Conservation (phyloP, 2,888 invertebrate genomes). For the Lobophora halterata region DNA sequence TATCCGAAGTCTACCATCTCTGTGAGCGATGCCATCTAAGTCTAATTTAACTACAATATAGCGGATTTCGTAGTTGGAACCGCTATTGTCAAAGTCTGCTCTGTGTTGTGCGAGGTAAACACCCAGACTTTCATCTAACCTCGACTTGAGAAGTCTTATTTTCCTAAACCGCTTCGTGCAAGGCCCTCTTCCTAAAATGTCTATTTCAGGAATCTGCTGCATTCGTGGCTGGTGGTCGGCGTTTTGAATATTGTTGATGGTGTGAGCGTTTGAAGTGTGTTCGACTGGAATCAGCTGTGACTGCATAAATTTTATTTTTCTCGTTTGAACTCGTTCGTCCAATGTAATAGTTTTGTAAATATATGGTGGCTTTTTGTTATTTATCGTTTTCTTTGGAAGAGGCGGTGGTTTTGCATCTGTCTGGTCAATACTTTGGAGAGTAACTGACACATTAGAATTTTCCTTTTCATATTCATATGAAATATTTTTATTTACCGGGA, state of each 20-base stretch:
- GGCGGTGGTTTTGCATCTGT: constrained; percentile 70
- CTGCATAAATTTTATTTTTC: constrained; percentile 74
- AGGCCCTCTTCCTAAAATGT: constrained; percentile 78
- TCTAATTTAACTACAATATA: constrained; percentile 84
- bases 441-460: constrained; percentile 41
- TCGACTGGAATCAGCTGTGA: constrained; percentile 66
- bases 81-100: constrained; percentile 73
- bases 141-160: constrained; percentile 84
- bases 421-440: constrained; percentile 48
- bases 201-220: constrained; percentile 53
- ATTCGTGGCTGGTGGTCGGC: constrained; percentile 54
- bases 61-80: constrained; percentile 80
- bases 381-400: constrained; percentile 69
- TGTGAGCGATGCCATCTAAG: constrained; percentile 84
- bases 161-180: constrained; percentile 83
- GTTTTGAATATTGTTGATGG: constrained; percentile 45
- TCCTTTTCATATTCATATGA: constrained; percentile 60
- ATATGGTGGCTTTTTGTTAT: constrained; percentile 65
- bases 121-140: constrained; percentile 85
- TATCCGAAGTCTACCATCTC: constrained; percentile 89
- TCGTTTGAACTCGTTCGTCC: constrained; percentile 73
- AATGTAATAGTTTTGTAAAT: constrained; percentile 72
- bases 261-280: constrained; percentile 54
- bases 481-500: constrained; percentile 61
- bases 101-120: constrained; percentile 86